phyloP scores from a whole-genome alignment of 2,113 vertebrate genomes.

The Alligator mississippiensis region DNA sequence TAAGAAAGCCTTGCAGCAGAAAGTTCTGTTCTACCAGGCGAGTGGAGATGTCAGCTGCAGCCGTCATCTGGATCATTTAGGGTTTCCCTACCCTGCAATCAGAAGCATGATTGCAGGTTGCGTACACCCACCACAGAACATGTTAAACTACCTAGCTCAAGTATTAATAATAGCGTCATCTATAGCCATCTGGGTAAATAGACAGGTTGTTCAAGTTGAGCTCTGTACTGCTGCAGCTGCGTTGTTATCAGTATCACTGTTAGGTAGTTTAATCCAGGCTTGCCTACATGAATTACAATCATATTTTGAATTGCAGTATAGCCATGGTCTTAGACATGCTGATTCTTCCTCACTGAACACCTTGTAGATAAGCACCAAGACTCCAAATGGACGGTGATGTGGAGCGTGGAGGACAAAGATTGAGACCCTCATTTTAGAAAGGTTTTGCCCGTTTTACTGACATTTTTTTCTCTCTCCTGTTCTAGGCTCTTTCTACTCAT shows the following conservation, averaged over 20 bases:
- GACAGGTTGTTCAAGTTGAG: neutral
- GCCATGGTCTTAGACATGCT: neutral
- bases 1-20: no score
- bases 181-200: neutral
- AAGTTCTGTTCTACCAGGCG: no score
- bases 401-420: no score
- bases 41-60: no score
- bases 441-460: neutral
- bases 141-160: neutral
- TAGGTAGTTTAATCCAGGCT: neutral
- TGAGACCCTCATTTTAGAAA: no score
- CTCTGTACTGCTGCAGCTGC: neutral
- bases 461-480: neutral
- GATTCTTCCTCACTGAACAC: rapidly evolving
- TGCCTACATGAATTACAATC: neutral
- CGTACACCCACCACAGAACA: neutral
- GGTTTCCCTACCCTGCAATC: rapidly evolving
- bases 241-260: neutral
- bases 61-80: no score
- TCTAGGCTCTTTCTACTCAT: neutral
- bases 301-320: neutral
- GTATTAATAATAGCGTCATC: neutral
- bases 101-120: neutral
- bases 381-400: neutral
- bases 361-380: neutral